phyloP scores from a whole-genome alignment of 2,888 invertebrate species.

The Cephus spinipes region DNA sequence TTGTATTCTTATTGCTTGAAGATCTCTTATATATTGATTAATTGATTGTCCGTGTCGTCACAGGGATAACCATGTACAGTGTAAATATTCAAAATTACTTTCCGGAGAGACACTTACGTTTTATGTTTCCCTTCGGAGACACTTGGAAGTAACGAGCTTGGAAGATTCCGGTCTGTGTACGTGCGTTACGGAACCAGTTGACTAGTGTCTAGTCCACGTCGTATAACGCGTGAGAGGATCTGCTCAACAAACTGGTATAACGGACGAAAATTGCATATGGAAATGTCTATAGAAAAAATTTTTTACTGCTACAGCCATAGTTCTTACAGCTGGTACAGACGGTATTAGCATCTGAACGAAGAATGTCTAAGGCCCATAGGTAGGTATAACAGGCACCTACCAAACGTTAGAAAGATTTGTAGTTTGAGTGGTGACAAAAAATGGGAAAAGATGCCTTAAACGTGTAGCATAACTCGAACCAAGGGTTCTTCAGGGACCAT shows the following conservation, averaged over 20 bases:
- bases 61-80: neutral
- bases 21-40: neutral
- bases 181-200: neutral
- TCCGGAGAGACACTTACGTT: neutral
- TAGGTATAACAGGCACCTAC: neutral
- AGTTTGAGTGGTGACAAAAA: neutral
- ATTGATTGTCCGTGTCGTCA: neutral
- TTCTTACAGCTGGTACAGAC: slow-evolving; percentile 31
- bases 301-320: neutral
- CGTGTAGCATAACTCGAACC: neutral
- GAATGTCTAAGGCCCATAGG: neutral
- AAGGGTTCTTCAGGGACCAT: neutral
- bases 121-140: neutral
- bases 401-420: neutral
- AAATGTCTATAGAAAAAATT: neutral
- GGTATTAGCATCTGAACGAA: slow-evolving; percentile 27
- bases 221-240: neutral
- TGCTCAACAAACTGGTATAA: slow-evolving; percentile 6
- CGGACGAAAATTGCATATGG: slow-evolving; percentile 13
- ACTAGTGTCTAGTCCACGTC: neutral
- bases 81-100: neutral
- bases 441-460: neutral
- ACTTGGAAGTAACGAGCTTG: neutral
- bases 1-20: neutral
- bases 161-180: neutral